Evolutionary conservation across 2,888 invertebrate genomes (phyloP).

Genomic region (Liopterus haemorrhoidalis): DNA sequence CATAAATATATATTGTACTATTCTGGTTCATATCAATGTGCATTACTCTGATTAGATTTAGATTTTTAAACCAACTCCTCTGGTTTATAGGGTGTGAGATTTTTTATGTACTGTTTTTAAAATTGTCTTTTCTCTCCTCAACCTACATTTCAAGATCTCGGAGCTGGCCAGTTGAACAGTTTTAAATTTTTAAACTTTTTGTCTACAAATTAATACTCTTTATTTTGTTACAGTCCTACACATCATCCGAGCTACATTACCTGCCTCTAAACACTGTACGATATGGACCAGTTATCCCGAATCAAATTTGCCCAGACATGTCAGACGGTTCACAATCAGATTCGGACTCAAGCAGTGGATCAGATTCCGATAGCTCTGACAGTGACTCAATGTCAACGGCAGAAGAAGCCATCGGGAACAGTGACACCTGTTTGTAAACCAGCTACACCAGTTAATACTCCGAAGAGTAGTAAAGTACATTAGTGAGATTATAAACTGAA

Average conservation of each 20-base stretch:
- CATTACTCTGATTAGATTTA: too few relatives aligned
- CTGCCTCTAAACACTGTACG: slow-evolving; percentile 89
- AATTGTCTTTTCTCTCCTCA: too few relatives aligned
- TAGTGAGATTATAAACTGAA: too few relatives aligned
- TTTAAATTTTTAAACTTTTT: slow-evolving; percentile 11
- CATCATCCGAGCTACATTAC: slow-evolving; percentile 79
- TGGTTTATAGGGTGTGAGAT: not conserved
- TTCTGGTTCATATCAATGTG: too few relatives aligned
- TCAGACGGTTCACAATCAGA: slow-evolving; percentile 52
- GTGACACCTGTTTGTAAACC: slow-evolving; percentile 13
- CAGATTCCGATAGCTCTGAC: slow-evolving; percentile 42
- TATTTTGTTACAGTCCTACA: slow-evolving; percentile 51
- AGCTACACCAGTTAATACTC: slow-evolving; percentile 16
- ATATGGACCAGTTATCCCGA: slow-evolving; percentile 54
- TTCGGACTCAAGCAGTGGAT: slow-evolving; percentile 47
- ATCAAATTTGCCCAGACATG: slow-evolving; percentile 46
- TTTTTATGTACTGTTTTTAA: too few relatives aligned
- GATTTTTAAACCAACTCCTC: not conserved
- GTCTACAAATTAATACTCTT: slow-evolving; percentile 10
- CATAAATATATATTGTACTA: too few relatives aligned
- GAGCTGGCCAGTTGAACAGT: not conserved
- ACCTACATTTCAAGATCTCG: not conserved
- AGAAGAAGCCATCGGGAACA: slow-evolving; percentile 23
- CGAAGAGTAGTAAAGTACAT: slow-evolving; percentile 13
- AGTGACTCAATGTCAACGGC: slow-evolving; percentile 34